Percentiles rank a stretch among this genome's conserved stretches.
Evolutionary conservation across 2,888 invertebrate genomes (phyloP).

Genomic region (Synanthedon andrenaeformis): DNA sequence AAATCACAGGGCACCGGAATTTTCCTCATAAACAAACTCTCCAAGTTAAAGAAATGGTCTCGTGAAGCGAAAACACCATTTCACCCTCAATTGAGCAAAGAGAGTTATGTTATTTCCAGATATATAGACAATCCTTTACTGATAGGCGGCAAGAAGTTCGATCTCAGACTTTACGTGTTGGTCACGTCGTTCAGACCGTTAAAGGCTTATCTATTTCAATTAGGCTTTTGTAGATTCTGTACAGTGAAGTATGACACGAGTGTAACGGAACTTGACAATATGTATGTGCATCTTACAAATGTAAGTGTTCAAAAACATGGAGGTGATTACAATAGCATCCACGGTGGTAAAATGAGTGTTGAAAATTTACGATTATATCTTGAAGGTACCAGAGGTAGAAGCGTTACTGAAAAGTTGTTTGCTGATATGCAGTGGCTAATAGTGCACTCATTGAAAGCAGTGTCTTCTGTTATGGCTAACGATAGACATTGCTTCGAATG

Average conservation of each 20-base stretch:
- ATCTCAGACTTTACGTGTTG: conserved; percentile 90
- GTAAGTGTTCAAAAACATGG: conserved; percentile 99
- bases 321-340: conserved; percentile 92
- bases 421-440: conserved; percentile 91
- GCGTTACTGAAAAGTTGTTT: conserved; percentile 89
- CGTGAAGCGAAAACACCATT: conserved; percentile 87
- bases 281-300: conserved; percentile 96
- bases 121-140: conserved; percentile 95
- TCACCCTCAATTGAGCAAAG: conserved; percentile 83
- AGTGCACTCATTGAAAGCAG: conserved; percentile 93
- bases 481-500: conserved; percentile 94
- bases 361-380: conserved; percentile 90
- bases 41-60: conserved; percentile 92
- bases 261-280: conserved; percentile 88
- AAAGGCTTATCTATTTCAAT: conserved; percentile 91
- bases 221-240: conserved; percentile 96
- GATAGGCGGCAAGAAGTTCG: conserved; percentile 97
- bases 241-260: conserved; percentile 95
- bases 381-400: conserved; percentile 90
- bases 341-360: conserved; percentile 95
- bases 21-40: conserved; percentile 94
- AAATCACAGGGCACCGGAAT: conserved; percentile 96
- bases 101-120: conserved; percentile 96
- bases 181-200: conserved; percentile 94
- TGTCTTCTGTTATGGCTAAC: conserved; percentile 92